These are phyloP conservation scores for Gymnosoma rotundatum DNA, from an alignment of 2,888 invertebrate species.

Conservation along the genomic window DNA sequence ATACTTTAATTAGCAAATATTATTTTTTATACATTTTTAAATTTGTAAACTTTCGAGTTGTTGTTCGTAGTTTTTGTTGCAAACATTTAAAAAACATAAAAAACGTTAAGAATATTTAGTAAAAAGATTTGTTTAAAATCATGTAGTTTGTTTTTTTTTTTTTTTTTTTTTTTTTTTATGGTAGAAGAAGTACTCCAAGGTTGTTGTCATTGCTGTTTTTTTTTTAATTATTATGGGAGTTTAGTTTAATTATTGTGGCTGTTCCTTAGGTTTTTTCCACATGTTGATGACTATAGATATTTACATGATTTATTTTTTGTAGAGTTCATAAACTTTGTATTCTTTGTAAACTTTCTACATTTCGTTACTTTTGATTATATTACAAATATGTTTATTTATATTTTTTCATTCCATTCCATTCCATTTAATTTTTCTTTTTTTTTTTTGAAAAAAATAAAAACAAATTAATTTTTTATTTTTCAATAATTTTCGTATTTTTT, in stretches of 20 bases:
- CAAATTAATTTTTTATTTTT: constrained; percentile 51
- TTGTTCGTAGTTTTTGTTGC: constrained; percentile 7
- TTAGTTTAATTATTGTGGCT: constrained; percentile 5
- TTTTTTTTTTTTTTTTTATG: constrained; percentile 12
- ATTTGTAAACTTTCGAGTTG: constrained; percentile 19
- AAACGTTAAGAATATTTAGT: constrained; percentile 13
- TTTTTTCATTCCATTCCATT: constrained; percentile 53
- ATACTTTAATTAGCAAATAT: constrained; percentile 17
- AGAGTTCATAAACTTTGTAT: no score
- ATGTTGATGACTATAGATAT: constrained; percentile 74
- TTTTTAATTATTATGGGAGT: not conserved
- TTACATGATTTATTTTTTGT: constrained; percentile 74
- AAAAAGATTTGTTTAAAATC: constrained; percentile 33
- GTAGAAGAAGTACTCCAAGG: not conserved
- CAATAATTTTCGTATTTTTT: constrained; percentile 61
- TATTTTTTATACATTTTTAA: constrained; percentile 44
- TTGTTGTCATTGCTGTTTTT: constrained; percentile 2
- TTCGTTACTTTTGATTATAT: constrained; percentile 51
- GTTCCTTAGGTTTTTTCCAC: constrained; percentile 9
- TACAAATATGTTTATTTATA: constrained; percentile 48
- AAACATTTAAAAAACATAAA: constrained; percentile 27
- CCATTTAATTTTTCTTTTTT: constrained; percentile 62
- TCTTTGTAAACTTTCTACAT: constrained; percentile 49
- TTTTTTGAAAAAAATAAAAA: constrained; percentile 52
- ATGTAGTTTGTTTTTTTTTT: constrained; percentile 5